phyloP scores from a whole-genome alignment of 2,888 invertebrate species.

The Penaeus monodon region DNA sequence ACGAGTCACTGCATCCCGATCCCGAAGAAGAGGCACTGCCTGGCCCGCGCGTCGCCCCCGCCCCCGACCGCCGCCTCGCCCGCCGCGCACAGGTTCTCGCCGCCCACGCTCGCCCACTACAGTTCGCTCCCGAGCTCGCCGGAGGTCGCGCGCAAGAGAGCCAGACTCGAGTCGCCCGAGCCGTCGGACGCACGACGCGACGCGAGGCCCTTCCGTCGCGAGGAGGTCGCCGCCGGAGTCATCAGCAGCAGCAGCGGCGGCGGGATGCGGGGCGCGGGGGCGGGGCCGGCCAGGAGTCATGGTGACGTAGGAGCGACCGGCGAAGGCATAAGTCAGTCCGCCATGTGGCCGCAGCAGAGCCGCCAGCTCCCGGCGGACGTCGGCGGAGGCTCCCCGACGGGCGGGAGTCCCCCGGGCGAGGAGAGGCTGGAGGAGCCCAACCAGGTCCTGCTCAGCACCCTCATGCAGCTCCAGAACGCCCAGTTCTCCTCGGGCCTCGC shows the following conservation, averaged over 20 bases:
- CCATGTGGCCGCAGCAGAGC: conserved; percentile 45
- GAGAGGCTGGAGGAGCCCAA: conserved; percentile 21
- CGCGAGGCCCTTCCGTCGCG: not conserved
- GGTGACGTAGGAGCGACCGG: conserved; percentile 34
- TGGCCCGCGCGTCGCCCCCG: conserved; percentile 16
- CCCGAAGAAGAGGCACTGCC: conserved; percentile 48
- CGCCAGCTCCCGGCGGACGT: conserved; percentile 19
- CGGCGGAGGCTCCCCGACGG: conserved; percentile 15
- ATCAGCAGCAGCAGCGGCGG: conserved; percentile 19
- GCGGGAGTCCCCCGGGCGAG: not conserved
- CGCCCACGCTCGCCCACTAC: conserved; percentile 8
- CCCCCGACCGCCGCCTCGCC: conserved; percentile 2
- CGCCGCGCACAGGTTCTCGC: not conserved
- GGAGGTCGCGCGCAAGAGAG: conserved; percentile 34
- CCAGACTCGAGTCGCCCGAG: conserved; percentile 31
- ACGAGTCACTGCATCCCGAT: conserved; percentile 39
- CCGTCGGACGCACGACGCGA: conserved; percentile 28
- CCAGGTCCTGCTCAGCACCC: conserved; percentile 25
- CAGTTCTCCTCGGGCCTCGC: not conserved
- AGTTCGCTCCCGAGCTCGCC: not conserved
- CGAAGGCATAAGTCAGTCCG: conserved; percentile 42
- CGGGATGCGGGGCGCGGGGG: conserved; percentile 20
- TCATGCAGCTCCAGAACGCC: conserved; percentile 32
- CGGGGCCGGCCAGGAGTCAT: conserved; percentile 28
- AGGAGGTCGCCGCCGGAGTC: conserved; percentile 5